phyloP scores from a whole-genome alignment of 2,113 vertebrate genomes.

The Pangasianodon hypophthalmus region DNA sequence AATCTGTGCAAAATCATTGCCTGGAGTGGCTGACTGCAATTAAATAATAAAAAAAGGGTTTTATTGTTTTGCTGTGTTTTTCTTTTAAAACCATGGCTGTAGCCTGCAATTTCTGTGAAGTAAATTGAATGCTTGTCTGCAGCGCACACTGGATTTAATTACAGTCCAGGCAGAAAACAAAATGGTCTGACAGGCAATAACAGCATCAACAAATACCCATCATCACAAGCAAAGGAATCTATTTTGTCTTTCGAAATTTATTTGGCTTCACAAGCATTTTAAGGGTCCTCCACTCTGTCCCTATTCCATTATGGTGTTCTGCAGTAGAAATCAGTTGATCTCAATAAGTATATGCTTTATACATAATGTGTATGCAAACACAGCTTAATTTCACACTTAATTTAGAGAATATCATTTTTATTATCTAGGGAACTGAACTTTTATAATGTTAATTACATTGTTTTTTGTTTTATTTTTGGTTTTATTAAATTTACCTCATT shows the following conservation, averaged over 20 bases:
- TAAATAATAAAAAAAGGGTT: neutral
- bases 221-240: neutral
- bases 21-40: neutral
- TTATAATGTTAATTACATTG: neutral
- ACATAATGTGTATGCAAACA: neutral
- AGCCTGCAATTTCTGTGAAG: neutral
- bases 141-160: neutral
- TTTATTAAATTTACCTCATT: neutral
- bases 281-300: neutral
- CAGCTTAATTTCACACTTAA: neutral
- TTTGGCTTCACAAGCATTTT: neutral
- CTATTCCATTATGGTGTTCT: neutral
- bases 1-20: neutral
- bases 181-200: neutral
- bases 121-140: neutral
- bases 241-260: neutral
- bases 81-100: neutral
- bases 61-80: neutral
- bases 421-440: neutral
- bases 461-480: neutral
- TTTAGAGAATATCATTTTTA: neutral
- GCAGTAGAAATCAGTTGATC: neutral
- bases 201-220: slow-evolving; percentile 1
- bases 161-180: neutral
- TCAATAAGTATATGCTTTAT: neutral